A percentile compares a stretch with the other conserved stretches of the same genome.
phyloP scores from a whole-genome alignment of 1,140 invertebrate species.

The Trichogramma pretiosum region DNA sequence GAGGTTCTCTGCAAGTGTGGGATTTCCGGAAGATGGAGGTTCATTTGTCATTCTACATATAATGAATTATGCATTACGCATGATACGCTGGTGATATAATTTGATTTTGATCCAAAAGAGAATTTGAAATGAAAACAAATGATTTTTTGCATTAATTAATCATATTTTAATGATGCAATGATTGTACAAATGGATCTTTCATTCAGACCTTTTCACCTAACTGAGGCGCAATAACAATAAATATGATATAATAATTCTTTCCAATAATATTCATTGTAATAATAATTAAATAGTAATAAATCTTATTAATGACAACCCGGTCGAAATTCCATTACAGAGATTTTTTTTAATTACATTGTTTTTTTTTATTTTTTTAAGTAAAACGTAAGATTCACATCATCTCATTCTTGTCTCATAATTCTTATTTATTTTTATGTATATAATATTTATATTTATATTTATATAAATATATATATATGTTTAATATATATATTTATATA shows the following conservation, averaged over 20 bases:
- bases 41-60: too few species aligned
- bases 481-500: too few species aligned
- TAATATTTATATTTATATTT: too few species aligned
- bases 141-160: conserved; percentile 26
- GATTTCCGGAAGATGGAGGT: too few species aligned
- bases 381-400: conserved; percentile 5
- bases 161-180: conserved; percentile 48
- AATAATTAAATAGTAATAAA: conserved; percentile 36
- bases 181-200: conserved; percentile 47
- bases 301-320: conserved; percentile 23
- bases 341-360: conserved; percentile 8
- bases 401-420: background rate
- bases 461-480: too few species aligned
- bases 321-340: conserved; percentile 17
- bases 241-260: conserved; percentile 35
- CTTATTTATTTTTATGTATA: conserved; percentile 9
- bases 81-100: too few species aligned
- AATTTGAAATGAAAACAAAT: conserved; percentile 12
- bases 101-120: too few species aligned
- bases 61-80: too few species aligned
- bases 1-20: too few species aligned
- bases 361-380: conserved; percentile 5
- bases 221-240: conserved; percentile 45
- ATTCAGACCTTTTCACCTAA: conserved; percentile 41
- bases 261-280: too few species aligned